These are phyloP conservation scores for Hipparchia sbordonii DNA, from an alignment of 2,888 invertebrate species.

Conservation along the genomic window DNA sequence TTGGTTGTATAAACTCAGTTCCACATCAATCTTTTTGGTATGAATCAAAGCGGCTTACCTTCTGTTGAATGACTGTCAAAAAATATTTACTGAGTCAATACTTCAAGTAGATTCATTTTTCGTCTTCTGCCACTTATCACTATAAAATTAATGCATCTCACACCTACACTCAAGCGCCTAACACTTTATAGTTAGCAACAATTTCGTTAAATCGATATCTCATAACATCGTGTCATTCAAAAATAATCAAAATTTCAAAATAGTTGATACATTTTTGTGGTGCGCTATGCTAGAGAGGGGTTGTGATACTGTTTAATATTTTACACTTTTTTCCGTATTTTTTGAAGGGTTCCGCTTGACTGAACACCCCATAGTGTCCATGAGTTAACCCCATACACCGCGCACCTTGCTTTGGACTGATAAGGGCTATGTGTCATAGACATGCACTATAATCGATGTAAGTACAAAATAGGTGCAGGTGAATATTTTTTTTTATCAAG, in stretches of 20 bases:
- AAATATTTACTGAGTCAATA: background rate
- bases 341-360: conserved; percentile 61
- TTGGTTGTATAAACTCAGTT: too few relatives aligned
- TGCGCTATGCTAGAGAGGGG: conserved; percentile 47
- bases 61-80: background rate
- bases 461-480: background rate
- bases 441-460: background rate
- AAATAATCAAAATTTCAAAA: background rate
- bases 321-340: conserved; percentile 42
- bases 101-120: background rate
- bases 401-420: conserved; percentile 13
- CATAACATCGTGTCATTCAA: conserved; percentile 21
- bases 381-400: background rate
- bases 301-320: conserved; percentile 51
- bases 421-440: conserved; percentile 23
- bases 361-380: conserved; percentile 53
- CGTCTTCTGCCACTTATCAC: background rate
- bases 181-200: conserved; percentile 42
- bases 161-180: conserved; percentile 38
- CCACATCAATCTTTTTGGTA: background rate
- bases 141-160: background rate
- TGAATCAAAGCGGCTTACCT: background rate
- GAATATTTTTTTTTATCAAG: background rate
- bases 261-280: conserved; percentile 37
- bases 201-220: conserved; percentile 45